Percentiles rank a stretch among this genome's conserved stretches.
Evolutionary conservation across 2,888 invertebrate species (phyloP).

Genomic region (Hirtodrosophila confusa): DNA sequence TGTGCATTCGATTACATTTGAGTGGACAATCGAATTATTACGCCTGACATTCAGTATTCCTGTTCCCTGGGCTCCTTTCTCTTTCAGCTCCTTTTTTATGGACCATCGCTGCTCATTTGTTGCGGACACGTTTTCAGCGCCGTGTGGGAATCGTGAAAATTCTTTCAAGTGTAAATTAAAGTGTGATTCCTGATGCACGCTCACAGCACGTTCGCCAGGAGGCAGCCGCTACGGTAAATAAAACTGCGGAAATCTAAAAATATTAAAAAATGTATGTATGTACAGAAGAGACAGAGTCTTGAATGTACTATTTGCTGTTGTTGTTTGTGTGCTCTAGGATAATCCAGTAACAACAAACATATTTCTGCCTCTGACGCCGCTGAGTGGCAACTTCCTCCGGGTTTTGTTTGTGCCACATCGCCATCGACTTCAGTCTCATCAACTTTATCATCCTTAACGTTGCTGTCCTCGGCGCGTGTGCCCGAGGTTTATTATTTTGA

Average conservation of each 20-base stretch:
- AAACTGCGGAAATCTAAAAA: constrained; percentile 50
- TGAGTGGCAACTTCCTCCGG: constrained; percentile 66
- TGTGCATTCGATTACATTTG: constrained; percentile 77
- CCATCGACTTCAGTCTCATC: constrained; percentile 33
- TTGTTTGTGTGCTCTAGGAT: constrained; percentile 38
- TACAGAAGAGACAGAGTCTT: constrained; percentile 4
- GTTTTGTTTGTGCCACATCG: constrained; percentile 44
- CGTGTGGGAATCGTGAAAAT: constrained; percentile 65
- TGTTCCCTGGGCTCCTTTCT: constrained; percentile 10
- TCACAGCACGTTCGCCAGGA: constrained; percentile 51
- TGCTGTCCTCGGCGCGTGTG: constrained; percentile 47
- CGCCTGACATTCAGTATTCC: constrained; percentile 50
- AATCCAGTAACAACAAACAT: constrained; percentile 45
- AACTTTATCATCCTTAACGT: constrained; percentile 36
- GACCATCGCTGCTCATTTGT: constrained; percentile 71
- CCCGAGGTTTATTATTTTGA: constrained; percentile 63
- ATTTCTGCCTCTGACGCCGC: constrained; percentile 47
- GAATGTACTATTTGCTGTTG: constrained; percentile 2
- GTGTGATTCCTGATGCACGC: constrained; percentile 63
- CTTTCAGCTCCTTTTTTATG: constrained; percentile 50
- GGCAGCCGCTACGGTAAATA: constrained; percentile 31
- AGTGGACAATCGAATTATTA: constrained; percentile 77
- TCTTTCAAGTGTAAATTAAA: constrained; percentile 75
- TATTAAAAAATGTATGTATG: constrained; percentile 22
- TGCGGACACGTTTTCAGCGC: constrained; percentile 70